Evolutionary conservation across 1,140 invertebrate genomes (phyloP).

Genomic region (Lutraria rhynchaena): DNA sequence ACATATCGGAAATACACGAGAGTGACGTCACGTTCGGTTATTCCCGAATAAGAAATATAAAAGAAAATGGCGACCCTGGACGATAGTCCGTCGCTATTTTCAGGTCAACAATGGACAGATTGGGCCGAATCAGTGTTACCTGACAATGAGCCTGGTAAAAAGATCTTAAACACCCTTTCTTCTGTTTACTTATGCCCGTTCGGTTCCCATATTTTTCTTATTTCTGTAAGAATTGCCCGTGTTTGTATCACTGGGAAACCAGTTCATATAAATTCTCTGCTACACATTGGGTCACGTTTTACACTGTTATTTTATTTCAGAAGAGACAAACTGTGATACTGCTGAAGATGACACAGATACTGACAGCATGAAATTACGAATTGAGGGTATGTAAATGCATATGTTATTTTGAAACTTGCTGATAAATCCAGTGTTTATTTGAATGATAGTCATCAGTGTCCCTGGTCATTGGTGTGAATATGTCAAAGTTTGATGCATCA

Average conservation of each 20-base stretch:
- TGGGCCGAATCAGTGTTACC: slow-evolving; percentile 71
- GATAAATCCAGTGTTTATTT: no score
- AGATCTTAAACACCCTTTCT: neutral
- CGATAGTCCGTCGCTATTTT: slow-evolving; percentile 82
- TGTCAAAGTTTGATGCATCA: no score
- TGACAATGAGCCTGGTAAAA: slow-evolving; percentile 44
- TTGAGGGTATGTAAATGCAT: slow-evolving; percentile 75
- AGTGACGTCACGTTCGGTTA: slow-evolving; percentile 81
- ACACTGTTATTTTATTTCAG: slow-evolving; percentile 53
- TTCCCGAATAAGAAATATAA: slow-evolving; percentile 80
- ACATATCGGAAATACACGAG: slow-evolving; percentile 67
- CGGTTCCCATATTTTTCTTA: neutral
- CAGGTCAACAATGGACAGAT: slow-evolving; percentile 81
- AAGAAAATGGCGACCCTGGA: slow-evolving; percentile 83
- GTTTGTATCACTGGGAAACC: slow-evolving; percentile 59
- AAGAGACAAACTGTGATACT: slow-evolving; percentile 60
- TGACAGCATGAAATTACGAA: slow-evolving; percentile 79
- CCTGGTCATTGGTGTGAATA: no score
- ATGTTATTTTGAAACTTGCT: no score
- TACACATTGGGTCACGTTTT: slow-evolving; percentile 9
- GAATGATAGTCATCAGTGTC: no score
- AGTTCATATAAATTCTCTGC: slow-evolving; percentile 31
- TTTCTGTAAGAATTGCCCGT: neutral
- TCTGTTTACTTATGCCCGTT: neutral
- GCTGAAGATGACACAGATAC: slow-evolving; percentile 67